Evolutionary conservation across 1,140 invertebrate genomes (phyloP).

Genomic region (Physella acuta): DNA sequence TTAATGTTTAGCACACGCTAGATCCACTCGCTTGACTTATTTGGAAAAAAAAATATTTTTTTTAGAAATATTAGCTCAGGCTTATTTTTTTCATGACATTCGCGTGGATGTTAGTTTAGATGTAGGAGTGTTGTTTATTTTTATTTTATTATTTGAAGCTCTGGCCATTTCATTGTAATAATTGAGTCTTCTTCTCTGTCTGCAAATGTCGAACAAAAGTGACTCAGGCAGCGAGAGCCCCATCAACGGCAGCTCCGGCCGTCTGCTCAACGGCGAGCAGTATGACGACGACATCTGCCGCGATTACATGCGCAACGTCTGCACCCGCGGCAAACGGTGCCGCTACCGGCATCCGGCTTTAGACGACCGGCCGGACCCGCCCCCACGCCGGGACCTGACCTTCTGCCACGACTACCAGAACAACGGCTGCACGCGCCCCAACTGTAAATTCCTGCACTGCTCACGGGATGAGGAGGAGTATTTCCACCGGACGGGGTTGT

Average conservation of each 20-base stretch:
- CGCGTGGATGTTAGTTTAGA: no score
- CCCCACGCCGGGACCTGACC: conserved; percentile 59
- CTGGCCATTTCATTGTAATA: no score
- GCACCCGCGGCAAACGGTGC: conserved; percentile 76
- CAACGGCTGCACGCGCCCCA: conserved; percentile 61
- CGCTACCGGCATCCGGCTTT: conserved; percentile 63
- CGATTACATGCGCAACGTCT: conserved; percentile 69
- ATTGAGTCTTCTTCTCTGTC: conserved; percentile 12
- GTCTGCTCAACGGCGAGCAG: conserved; percentile 27
- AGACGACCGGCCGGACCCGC: conserved; percentile 32
- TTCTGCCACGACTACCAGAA: conserved; percentile 87
- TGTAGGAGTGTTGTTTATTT: no score
- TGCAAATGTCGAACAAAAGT: conserved; percentile 54
- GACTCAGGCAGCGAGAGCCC: conserved; percentile 47
- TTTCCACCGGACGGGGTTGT: conserved; percentile 64
- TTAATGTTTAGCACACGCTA: no score
- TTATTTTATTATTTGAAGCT: no score
- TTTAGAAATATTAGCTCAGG: no score
- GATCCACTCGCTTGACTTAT: no score
- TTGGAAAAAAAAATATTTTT: no score
- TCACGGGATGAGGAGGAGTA: conserved; percentile 76
- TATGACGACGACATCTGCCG: conserved; percentile 62
- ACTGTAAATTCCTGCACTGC: conserved; percentile 78
- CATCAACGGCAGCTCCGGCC: conserved; percentile 8
- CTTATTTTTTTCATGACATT: no score